Base-by-base conservation (phyloP, 2,888 invertebrate genomes). In the Aporophyla nigra region DNA sequence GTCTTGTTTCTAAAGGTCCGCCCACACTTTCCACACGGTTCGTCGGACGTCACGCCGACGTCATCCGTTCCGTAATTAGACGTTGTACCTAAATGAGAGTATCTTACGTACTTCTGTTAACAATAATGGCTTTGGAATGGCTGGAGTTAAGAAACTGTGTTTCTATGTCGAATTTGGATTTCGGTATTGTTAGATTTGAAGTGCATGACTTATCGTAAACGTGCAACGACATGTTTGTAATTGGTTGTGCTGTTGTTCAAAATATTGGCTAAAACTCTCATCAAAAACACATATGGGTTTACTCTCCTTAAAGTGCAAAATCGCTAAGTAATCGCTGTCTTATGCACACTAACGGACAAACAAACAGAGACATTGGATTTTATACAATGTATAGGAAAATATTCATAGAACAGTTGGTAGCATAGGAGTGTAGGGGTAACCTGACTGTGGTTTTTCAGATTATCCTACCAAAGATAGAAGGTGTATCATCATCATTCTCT, bases 1-100 rank as follows among this genome's bases (percentile, higher is more conserved):
- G 56, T 73, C 43, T 75, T 71, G 5, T 66, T 69, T 33, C 40
- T 66, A 58, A 79, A 85, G 71, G 59, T 54, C 54, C 86, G 61
- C 87, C 84, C 74, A 86, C 81, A 71, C 72, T 80, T 59, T 79
- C 76, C 83, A 79, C 80, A 84, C 88, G 83, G 78, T 67, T 33
- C 78, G 65, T 61, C 79, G 77, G 76, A 65, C 76, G 87, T 87
- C 86, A 80, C 16, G 1, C 33, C 71, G 74, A 85, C 87, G 87
- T 87, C 86, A 85, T 33, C 43, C 6, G 43, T 7, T 62, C 85
- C 76, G 77, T 76, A 86, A 87, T 87, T 87, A 87, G 87, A 87
- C 43, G 76, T 83, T 78, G 82, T 80, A 51, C 79, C 75, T 78
- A 82, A 82, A 79, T 59, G 59, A 80, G 72, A 65, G 72, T 63